phyloP scores from a whole-genome alignment of 2,888 invertebrate genomes.

The Anticlea derivata region DNA sequence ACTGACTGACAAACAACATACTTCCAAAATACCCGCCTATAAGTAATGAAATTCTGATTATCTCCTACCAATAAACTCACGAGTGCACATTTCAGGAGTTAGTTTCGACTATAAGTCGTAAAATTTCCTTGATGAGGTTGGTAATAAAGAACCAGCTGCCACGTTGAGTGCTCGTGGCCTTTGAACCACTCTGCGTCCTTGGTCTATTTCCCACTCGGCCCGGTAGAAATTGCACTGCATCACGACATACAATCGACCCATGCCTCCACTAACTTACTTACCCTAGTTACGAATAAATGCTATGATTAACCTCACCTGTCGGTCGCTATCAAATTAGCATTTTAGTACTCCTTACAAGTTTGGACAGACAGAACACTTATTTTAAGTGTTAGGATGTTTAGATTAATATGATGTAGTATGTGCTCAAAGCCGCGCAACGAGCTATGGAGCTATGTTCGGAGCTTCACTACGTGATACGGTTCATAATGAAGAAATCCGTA shows the following conservation, averaged over 20 bases:
- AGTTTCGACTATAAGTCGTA: not conserved
- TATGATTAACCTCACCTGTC: conserved; percentile 16
- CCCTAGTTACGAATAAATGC: conserved; percentile 20
- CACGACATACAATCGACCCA: conserved; percentile 65
- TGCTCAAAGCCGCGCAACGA: too few relatives aligned
- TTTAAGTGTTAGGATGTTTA: too few relatives aligned
- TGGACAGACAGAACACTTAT: too few relatives aligned
- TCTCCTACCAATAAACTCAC: not conserved
- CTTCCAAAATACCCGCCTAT: too few relatives aligned
- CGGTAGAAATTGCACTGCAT: conserved; percentile 72
- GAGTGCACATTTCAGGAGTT: not conserved
- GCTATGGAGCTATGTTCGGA: too few relatives aligned
- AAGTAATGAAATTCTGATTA: too few relatives aligned
- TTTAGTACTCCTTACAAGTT: not conserved
- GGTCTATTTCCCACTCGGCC: conserved; percentile 64
- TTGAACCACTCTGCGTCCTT: conserved; percentile 61
- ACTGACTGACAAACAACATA: too few relatives aligned
- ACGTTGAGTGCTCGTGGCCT: conserved; percentile 49
- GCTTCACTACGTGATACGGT: too few relatives aligned
- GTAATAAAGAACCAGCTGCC: conserved; percentile 23
- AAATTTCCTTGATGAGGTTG: conserved; percentile 13
- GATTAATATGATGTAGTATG: too few relatives aligned
- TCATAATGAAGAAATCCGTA: too few relatives aligned
- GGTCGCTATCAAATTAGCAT: conserved; percentile 21
- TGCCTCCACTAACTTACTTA: conserved; percentile 37